These are phyloP conservation scores for Coremacera marginata DNA, from an alignment of 2,888 invertebrate genomes.

Conservation along the genomic window DNA sequence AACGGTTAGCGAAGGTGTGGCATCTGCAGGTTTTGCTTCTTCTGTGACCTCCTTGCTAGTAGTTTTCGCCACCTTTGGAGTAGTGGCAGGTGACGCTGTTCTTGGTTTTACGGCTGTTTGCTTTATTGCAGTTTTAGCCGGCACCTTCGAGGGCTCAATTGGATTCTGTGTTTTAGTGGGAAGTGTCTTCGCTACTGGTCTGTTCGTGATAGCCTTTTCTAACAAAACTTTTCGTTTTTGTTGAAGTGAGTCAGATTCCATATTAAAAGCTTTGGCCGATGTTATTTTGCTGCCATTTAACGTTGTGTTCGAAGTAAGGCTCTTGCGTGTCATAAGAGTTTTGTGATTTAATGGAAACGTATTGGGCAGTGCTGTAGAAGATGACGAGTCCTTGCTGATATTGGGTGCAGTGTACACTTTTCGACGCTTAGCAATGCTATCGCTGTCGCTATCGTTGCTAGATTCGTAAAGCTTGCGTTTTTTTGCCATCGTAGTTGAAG, in stretches of 20 bases:
- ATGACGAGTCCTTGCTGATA: not conserved
- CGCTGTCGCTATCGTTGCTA: conserved; percentile 24
- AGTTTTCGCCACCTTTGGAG: conserved; percentile 20
- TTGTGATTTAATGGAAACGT: conserved; percentile 3
- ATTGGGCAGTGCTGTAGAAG: not conserved
- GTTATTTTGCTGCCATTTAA: conserved; percentile 33
- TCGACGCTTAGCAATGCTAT: conserved; percentile 4
- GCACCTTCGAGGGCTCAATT: not conserved
- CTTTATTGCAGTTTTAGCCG: conserved; percentile 22
- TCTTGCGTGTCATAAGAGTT: conserved; percentile 13
- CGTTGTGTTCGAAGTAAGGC: conserved; percentile 10
- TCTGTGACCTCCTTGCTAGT: not conserved
- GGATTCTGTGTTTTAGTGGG: conserved; percentile 22
- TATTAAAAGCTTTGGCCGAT: not conserved
- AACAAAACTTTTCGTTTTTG: conserved; percentile 20
- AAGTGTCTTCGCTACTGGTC: not conserved
- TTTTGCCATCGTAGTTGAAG: not conserved
- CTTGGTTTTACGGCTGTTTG: not conserved
- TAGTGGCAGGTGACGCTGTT: conserved; percentile 24
- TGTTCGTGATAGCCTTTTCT: conserved; percentile 32
- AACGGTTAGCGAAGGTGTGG: conserved; percentile 49
- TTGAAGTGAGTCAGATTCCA: not conserved
- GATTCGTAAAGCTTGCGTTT: conserved; percentile 22
- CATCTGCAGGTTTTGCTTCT: conserved; percentile 38
- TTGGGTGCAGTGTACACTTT: not conserved